These are phyloP conservation scores for Diabrotica undecimpunctata DNA, from an alignment of 1,140 invertebrate species.

Conservation along the genomic window DNA sequence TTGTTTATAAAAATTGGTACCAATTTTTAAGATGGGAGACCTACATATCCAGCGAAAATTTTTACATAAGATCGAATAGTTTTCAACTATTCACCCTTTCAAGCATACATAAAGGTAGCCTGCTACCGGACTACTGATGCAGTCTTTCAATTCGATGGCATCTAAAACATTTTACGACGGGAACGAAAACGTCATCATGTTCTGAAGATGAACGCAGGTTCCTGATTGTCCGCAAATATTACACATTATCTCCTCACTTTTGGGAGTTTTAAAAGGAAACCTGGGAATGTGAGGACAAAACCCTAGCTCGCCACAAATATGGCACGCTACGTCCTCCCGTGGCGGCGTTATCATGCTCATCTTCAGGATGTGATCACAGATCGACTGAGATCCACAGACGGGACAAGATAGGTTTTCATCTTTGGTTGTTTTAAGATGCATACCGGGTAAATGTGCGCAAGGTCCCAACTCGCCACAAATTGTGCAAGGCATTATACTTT, in stretches of 20 bases:
- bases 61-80: no score
- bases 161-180: not conserved
- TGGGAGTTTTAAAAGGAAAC: slow-evolving; percentile 7
- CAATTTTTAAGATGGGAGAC: no score
- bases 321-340: slow-evolving; percentile 4
- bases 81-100: no score
- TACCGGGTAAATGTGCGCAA: slow-evolving; percentile 3
- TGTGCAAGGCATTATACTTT: slow-evolving; percentile 58
- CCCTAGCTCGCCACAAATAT: slow-evolving; percentile 6
- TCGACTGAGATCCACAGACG: slow-evolving; percentile 7
- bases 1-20: no score
- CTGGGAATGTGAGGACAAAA: slow-evolving; percentile 4
- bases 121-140: no score
- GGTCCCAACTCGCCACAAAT: slow-evolving; percentile 47
- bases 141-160: no score
- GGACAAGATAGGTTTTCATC: slow-evolving; percentile 2
- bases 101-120: no score
- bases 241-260: slow-evolving; percentile 4
- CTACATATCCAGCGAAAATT: no score
- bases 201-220: not conserved
- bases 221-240: slow-evolving; percentile 8
- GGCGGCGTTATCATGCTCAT: slow-evolving; percentile 14
- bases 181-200: not conserved
- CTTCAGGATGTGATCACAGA: slow-evolving; percentile 9
- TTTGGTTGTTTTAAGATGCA: not conserved